Evolutionary conservation across 2,888 invertebrate genomes (phyloP).

Genomic region (Andrena dorsata): DNA sequence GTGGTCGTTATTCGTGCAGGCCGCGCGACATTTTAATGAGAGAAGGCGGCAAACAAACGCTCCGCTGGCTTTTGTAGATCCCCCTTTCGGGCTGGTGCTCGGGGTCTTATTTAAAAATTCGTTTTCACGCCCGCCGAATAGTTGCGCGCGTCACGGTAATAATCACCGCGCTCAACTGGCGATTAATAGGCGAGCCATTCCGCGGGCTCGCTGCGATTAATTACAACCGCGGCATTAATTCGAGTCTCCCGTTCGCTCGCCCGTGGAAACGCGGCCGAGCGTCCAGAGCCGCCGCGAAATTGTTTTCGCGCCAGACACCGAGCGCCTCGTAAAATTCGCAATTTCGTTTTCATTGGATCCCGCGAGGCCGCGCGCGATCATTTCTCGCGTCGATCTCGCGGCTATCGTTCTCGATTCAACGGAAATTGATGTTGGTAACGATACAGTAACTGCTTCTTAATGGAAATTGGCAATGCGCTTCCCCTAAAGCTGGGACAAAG

Average conservation of each 20-base stretch:
- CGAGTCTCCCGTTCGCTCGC: too few relatives aligned
- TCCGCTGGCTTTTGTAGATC: constrained; percentile 9
- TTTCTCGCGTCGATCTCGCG: not conserved
- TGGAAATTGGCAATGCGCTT: too few relatives aligned
- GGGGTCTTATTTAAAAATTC: constrained; percentile 23
- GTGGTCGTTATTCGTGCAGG: constrained; percentile 39
- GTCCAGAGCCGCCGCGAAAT: not conserved
- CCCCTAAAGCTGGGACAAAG: too few relatives aligned
- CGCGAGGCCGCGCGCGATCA: not conserved
- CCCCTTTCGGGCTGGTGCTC: not conserved
- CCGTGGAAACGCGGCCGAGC: not conserved
- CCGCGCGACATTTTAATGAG: constrained; percentile 42
- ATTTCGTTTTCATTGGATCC: not conserved
- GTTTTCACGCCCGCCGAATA: not conserved
- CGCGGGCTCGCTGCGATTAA: constrained; percentile 7
- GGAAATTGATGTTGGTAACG: not conserved
- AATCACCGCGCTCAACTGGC: not conserved
- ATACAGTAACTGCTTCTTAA: too few relatives aligned
- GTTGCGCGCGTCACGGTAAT: too few relatives aligned
- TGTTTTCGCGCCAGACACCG: not conserved
- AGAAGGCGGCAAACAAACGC: constrained; percentile 28
- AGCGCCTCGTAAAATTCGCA: constrained; percentile 2
- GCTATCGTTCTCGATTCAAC: not conserved
- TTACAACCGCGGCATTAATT: constrained; percentile 15
- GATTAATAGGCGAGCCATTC: constrained; percentile 1